Evolutionary conservation across 2,888 invertebrate species (phyloP).

Genomic region (Xestia sexstrigata): DNA sequence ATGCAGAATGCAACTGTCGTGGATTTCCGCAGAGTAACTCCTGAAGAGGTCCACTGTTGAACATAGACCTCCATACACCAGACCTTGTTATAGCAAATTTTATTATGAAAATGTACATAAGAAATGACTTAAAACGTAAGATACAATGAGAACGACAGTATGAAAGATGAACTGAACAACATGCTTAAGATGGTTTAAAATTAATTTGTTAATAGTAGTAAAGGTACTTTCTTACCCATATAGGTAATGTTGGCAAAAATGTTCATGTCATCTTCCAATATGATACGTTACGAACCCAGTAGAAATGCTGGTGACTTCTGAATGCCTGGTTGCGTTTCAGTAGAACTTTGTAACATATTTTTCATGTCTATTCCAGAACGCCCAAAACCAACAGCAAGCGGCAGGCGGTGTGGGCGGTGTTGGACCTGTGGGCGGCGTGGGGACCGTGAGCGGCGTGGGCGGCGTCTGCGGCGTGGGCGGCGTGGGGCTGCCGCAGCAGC

Average conservation of each 20-base stretch:
- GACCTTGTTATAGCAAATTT: neutral
- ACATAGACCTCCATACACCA: neutral
- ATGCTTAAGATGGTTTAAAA: neutral
- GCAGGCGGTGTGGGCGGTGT: conserved; percentile 75
- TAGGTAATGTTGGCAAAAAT: neutral
- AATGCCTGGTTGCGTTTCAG: neutral
- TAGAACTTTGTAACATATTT: neutral
- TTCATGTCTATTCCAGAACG: conserved; percentile 80
- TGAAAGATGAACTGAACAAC: neutral
- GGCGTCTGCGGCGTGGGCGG: conserved; percentile 77
- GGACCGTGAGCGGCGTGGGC: conserved; percentile 76
- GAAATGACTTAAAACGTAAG: neutral
- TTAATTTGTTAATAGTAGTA: neutral
- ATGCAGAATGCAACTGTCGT: neutral
- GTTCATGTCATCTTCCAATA: neutral
- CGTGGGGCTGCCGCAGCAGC: conserved; percentile 86
- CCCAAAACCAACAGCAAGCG: conserved; percentile 86
- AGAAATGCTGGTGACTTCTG: neutral
- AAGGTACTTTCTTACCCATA: neutral
- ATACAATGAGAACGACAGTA: neutral
- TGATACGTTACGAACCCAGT: neutral
- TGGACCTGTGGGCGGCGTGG: conserved; percentile 71
- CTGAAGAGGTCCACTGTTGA: neutral
- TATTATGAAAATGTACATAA: neutral
- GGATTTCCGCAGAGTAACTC: neutral